A percentile compares a stretch with the other conserved stretches of the same genome.
These are phyloP conservation scores for Leptinotarsa tumamoca DNA, from an alignment of 2,888 invertebrate species.

Conservation along the genomic window DNA sequence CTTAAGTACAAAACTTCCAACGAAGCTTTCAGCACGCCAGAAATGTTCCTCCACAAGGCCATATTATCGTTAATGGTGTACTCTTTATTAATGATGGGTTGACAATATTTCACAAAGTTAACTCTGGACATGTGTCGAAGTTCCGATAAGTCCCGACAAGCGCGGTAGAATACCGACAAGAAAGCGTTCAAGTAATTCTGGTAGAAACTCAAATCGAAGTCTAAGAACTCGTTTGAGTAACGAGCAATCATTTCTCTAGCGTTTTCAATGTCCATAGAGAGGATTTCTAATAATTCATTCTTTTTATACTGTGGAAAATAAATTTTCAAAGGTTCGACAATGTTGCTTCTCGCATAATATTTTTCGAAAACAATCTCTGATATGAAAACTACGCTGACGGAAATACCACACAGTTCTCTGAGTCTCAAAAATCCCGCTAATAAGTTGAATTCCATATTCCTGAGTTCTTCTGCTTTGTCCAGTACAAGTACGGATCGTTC, in stretches of 20 bases:
- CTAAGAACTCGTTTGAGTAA: conserved; percentile 50
- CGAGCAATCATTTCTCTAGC: conserved; percentile 51
- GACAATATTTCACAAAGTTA: conserved; percentile 82
- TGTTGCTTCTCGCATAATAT: conserved; percentile 77
- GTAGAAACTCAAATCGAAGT: conserved; percentile 72
- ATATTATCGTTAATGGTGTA: conserved; percentile 75
- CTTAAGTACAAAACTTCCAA: conserved; percentile 83
- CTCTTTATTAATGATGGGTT: conserved; percentile 79
- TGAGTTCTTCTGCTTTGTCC: conserved; percentile 84
- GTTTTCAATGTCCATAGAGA: conserved; percentile 64
- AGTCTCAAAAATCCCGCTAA: conserved; percentile 80
- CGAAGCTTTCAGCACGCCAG: conserved; percentile 79
- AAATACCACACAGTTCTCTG: conserved; percentile 78
- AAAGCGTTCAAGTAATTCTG: conserved; percentile 84
- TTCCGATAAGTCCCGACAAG: conserved; percentile 88
- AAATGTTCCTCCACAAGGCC: conserved; percentile 84
- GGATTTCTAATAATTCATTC: conserved; percentile 72
- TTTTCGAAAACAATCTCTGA: conserved; percentile 87
- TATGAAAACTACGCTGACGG: conserved; percentile 81
- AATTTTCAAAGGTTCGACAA: conserved; percentile 78
- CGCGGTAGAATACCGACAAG: conserved; percentile 85
- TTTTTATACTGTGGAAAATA: conserved; percentile 86
- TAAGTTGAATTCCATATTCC: conserved; percentile 80
- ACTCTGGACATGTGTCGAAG: conserved; percentile 82
- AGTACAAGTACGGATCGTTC: conserved; percentile 76